Percentiles rank a stretch among this genome's conserved stretches.
Evolutionary conservation across 92 coral and sea anemone genomes (phyloP).

Genomic region (Umimayanthus chanpuru): DNA sequence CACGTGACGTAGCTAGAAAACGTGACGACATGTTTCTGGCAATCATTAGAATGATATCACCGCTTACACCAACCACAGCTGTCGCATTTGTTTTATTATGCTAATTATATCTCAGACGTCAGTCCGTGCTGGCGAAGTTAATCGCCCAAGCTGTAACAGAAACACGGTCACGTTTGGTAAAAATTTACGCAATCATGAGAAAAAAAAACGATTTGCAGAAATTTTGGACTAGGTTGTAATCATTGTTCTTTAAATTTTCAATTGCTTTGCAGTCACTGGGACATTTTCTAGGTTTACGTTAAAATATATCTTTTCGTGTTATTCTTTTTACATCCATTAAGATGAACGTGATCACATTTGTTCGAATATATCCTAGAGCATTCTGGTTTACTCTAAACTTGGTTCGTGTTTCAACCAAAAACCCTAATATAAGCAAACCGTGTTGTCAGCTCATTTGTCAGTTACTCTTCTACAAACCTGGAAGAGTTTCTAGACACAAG

Average conservation of each 20-base stretch:
- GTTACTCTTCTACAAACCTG: not conserved
- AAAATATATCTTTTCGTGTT: too few species aligned
- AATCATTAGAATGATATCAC: not conserved
- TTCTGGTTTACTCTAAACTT: not conserved
- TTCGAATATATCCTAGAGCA: too few species aligned
- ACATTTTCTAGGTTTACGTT: not conserved
- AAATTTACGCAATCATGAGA: not conserved
- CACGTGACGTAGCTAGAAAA: not conserved
- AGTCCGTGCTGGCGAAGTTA: too few species aligned
- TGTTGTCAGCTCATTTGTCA: not conserved
- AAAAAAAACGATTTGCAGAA: not conserved
- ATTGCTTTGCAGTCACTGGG: not conserved
- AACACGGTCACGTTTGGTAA: not conserved
- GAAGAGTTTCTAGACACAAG: not conserved
- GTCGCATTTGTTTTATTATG: slow-evolving; percentile 2
- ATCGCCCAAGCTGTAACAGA: too few species aligned
- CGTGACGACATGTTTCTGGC: slow-evolving; percentile 23
- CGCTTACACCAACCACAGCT: not conserved
- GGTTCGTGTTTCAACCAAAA: not conserved
- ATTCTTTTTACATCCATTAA: not conserved
- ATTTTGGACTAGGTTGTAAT: too few species aligned
- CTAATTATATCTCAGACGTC: not conserved
- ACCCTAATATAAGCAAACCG: not conserved
- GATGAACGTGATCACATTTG: not conserved
- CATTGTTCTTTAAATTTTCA: too few species aligned